Conservation (phyloP, 2,113 vertebrate genomes). For the Zootoca vivipara region DNA sequence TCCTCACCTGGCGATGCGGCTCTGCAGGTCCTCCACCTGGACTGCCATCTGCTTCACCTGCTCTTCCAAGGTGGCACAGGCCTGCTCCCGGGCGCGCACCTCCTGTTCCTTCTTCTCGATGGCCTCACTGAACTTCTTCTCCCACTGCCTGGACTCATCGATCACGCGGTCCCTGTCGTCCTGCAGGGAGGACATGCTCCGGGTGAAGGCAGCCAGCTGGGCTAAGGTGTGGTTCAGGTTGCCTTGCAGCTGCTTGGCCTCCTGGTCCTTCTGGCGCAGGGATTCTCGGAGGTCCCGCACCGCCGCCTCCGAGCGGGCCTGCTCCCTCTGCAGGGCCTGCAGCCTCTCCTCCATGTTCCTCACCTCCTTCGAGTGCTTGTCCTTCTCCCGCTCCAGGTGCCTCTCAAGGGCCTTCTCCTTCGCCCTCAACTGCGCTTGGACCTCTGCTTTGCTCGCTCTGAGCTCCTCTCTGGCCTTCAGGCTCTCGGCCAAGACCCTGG, state of each 20-base stretch:
- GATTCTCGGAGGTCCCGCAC: constrained; percentile 73
- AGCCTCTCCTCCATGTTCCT: constrained; percentile 85
- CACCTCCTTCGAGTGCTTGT: constrained; percentile 84
- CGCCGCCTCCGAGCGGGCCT: constrained; percentile 75
- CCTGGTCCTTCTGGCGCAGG: constrained; percentile 76
- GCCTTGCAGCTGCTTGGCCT: constrained; percentile 81
- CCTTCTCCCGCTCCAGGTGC: constrained; percentile 82
- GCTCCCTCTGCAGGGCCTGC: constrained; percentile 80
- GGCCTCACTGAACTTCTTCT: constrained; percentile 85
- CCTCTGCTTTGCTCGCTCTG: constrained; percentile 67
- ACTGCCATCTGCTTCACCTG: constrained; percentile 78
- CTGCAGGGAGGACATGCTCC: constrained; percentile 96
- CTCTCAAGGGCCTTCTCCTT: constrained; percentile 85
- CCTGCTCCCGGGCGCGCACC: constrained; percentile 80
- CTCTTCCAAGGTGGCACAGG: constrained; percentile 76
- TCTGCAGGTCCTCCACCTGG: constrained; percentile 81
- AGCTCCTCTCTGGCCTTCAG: constrained; percentile 75
- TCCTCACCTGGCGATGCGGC: constrained; percentile 76
- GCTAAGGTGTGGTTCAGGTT: constrained; percentile 88
- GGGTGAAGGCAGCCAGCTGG: constrained; percentile 90
- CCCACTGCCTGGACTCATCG: constrained; percentile 92
- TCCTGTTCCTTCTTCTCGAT: constrained; percentile 91
- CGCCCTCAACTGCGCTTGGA: constrained; percentile 75
- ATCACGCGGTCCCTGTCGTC: constrained; percentile 93
- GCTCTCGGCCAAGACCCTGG: constrained; percentile 80